Percentiles rank a stretch among this genome's conserved stretches.
Evolutionary conservation across 2,888 invertebrate genomes (phyloP).

Genomic region (Noctuana brunneofusca): DNA sequence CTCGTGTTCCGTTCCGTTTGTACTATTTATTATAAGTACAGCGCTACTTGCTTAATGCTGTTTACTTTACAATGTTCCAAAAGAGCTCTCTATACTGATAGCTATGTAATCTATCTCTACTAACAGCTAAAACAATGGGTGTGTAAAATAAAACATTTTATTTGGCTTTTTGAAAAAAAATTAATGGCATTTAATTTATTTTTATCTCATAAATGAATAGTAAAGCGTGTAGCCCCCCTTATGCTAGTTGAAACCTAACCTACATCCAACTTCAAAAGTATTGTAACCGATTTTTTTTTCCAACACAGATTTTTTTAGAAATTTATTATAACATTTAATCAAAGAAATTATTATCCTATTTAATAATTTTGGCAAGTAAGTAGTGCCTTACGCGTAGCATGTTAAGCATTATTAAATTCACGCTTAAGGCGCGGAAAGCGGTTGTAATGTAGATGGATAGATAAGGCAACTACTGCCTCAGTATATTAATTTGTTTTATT

Average conservation of each 20-base stretch:
- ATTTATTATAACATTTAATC: neutral
- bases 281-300: too few species aligned
- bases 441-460: constrained; percentile 42
- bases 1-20: neutral
- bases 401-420: constrained; percentile 37
- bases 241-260: too few species aligned
- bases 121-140: too few species aligned
- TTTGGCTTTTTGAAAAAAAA: too few species aligned
- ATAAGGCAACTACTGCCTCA: constrained; percentile 20
- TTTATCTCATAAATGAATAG: too few species aligned
- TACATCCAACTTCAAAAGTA: too few species aligned
- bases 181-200: too few species aligned
- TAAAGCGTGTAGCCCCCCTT: too few species aligned
- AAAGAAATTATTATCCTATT: neutral
- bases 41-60: neutral
- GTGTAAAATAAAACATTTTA: too few species aligned
- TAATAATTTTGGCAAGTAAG: constrained; percentile 16
- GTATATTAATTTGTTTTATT: constrained; percentile 26
- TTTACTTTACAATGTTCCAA: neutral
- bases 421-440: constrained; percentile 45
- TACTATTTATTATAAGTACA: neutral
- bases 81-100: too few species aligned
- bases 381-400: neutral
- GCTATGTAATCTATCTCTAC: too few species aligned
- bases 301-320: neutral